phyloP scores from a whole-genome alignment of 2,797 vertebrate genomes.

The Fratercula arctica region DNA sequence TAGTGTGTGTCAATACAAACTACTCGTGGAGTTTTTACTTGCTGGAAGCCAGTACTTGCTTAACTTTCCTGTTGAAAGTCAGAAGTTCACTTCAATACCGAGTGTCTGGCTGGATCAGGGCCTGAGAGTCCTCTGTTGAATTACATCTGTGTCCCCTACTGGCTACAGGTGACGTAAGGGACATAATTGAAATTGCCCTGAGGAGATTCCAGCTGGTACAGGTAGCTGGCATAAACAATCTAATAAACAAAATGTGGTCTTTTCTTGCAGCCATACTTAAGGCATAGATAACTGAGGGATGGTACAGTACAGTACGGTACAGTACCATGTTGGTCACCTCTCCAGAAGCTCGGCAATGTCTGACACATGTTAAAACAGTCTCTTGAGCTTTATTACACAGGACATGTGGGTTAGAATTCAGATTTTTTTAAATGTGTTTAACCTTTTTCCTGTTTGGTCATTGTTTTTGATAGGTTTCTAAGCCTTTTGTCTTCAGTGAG shows the following conservation, averaged over 20 bases:
- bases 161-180: not conserved
- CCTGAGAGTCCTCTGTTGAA: not conserved
- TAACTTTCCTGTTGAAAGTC: not conserved
- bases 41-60: not conserved
- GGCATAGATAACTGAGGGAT: not conserved
- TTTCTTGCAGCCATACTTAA: not conserved
- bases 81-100: not conserved
- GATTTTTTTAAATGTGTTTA: not conserved
- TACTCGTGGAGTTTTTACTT: not conserved
- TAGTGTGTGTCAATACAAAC: not conserved
- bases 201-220: not conserved
- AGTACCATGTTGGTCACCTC: not conserved
- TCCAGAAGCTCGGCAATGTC: not conserved
- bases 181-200: not conserved
- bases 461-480: not conserved
- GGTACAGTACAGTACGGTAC: fast-evolving
- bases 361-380: not conserved
- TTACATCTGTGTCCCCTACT: not conserved
- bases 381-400: not conserved
- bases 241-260: not conserved
- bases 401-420: not conserved
- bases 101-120: not conserved
- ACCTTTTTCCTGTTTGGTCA: not conserved
- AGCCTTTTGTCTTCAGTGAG: not conserved
- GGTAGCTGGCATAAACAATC: not conserved